Evolutionary conservation across 2,888 invertebrate genomes (phyloP).

Genomic region (Xylophagus ater): DNA sequence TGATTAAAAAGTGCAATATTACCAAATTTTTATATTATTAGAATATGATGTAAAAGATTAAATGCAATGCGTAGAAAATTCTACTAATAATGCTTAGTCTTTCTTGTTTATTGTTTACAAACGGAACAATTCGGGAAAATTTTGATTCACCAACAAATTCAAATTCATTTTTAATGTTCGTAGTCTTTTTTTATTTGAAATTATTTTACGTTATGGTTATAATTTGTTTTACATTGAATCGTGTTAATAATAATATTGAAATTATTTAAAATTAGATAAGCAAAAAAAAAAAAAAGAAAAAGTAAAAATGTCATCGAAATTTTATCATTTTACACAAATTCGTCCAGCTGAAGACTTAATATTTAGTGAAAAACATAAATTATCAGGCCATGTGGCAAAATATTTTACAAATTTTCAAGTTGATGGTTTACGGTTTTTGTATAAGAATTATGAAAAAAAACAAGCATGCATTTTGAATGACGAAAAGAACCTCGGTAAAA

Average conservation of each 20-base stretch:
- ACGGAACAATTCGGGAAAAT: conserved; percentile 25
- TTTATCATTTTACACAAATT: conserved; percentile 34
- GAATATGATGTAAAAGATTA: no score
- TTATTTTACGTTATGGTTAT: conserved; percentile 33
- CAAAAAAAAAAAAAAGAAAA: not conserved
- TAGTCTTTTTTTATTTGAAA: conserved; percentile 35
- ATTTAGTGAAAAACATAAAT: conserved; percentile 24
- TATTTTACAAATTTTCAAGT: conserved; percentile 33
- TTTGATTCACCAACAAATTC: conserved; percentile 24
- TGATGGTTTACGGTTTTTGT: conserved; percentile 31
- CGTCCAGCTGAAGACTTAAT: conserved; percentile 28
- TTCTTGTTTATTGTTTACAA: conserved; percentile 19
- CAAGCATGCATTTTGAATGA: conserved; percentile 34
- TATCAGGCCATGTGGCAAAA: conserved; percentile 25
- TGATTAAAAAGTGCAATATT: no score
- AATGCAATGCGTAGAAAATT: no score
- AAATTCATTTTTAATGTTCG: conserved; percentile 33
- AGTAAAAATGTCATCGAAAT: conserved; percentile 1
- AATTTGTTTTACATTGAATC: conserved; percentile 31
- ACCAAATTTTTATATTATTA: no score
- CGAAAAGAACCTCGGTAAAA: conserved; percentile 35
- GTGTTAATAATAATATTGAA: conserved; percentile 16
- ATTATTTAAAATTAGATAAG: conserved; percentile 5
- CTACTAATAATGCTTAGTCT: conserved; percentile 17
- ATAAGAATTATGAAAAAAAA: conserved; percentile 27